These are phyloP conservation scores for Lepeophtheirus salmonis DNA, from an alignment of 1,140 invertebrate genomes.

Conservation along the genomic window DNA sequence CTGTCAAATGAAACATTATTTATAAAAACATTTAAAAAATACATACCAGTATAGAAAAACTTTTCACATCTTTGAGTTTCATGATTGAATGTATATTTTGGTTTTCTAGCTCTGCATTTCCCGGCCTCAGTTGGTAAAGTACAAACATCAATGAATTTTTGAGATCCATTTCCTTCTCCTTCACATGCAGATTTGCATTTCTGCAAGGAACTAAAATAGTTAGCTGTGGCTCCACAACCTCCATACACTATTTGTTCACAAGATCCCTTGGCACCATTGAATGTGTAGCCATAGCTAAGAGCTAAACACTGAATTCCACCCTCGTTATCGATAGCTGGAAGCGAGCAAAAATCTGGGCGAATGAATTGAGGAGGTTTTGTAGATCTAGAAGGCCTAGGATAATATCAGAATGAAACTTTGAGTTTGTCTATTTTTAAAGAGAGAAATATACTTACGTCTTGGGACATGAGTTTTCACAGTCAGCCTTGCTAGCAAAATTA, in stretches of 20 bases:
- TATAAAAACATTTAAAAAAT: not conserved
- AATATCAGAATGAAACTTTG: no score
- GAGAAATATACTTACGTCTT: not conserved
- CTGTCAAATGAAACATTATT: no score
- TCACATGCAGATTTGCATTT: slow-evolving; percentile 26
- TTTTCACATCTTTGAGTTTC: slow-evolving; percentile 44
- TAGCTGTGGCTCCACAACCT: slow-evolving; percentile 36
- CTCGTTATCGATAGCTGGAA: not conserved
- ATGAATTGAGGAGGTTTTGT: not conserved
- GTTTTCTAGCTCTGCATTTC: slow-evolving; percentile 55
- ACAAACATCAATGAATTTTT: slow-evolving; percentile 42
- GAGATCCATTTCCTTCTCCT: not conserved
- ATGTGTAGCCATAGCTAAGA: not conserved
- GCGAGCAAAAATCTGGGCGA: not conserved
- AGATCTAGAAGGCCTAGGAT: not conserved
- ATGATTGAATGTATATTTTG: slow-evolving; percentile 64
- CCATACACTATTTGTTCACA: slow-evolving; percentile 35
- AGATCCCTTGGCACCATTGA: not conserved
- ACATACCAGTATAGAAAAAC: slow-evolving; percentile 48
- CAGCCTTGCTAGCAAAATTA: slow-evolving; percentile 30
- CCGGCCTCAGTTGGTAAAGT: slow-evolving; percentile 60
- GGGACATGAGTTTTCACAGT: slow-evolving; percentile 26
- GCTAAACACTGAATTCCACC: not conserved
- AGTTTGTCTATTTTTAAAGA: not conserved
- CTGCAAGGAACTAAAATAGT: slow-evolving; percentile 31